Base-by-base conservation (phyloP, 1,140 invertebrate genomes). In the Pemphigus obesinymphae region DNA sequence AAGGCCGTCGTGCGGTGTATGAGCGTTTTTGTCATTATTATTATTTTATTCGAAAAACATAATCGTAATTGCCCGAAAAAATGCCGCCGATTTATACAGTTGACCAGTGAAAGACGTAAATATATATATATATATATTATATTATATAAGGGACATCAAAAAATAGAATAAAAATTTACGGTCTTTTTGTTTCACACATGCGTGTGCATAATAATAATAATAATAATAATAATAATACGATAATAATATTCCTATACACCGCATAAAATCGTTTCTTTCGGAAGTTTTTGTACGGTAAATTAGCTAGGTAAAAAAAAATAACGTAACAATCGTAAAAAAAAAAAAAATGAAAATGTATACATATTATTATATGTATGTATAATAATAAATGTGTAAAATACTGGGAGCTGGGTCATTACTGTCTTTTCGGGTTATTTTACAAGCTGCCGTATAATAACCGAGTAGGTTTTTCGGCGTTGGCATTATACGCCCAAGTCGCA, bases 391-490 rank as follows among this genome's bases (percentile, higher is more conserved):
- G 55, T 29, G 76, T 80, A 80, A 80, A 63, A 80, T 80, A 80
- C 76, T 80, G 37, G 76, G 55, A 80, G 76, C 76, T 40, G 55
- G 53, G 76, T 61, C 55, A 80, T 80, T 80, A 80, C 76, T 80
- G 76, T 80, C 76, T 80, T 78, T 80, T 80, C 76, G 76, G 76
- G 76, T 80, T 80, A 61, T 80, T 80, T 80, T 80, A 80, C 76
- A 80, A 80, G 76, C 53, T 80, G 76, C 76, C 40, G 76, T 80
- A 80, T 80, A 80, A 80, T 61, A 80, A 63, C 76, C 76, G 55
- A 63, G 55, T 63, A 61, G 23, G 34, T 80, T 80, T 63, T 78
- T 78, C 75, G 75, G 75, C 75, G 34, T 78, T 29, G 40, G 48
- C n/a, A 55, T 37, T 63, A 80, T 63, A 80, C 76, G 76, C 53